Base-by-base conservation (phyloP, 2,113 vertebrate genomes). In the Pangasianodon gigas region DNA sequence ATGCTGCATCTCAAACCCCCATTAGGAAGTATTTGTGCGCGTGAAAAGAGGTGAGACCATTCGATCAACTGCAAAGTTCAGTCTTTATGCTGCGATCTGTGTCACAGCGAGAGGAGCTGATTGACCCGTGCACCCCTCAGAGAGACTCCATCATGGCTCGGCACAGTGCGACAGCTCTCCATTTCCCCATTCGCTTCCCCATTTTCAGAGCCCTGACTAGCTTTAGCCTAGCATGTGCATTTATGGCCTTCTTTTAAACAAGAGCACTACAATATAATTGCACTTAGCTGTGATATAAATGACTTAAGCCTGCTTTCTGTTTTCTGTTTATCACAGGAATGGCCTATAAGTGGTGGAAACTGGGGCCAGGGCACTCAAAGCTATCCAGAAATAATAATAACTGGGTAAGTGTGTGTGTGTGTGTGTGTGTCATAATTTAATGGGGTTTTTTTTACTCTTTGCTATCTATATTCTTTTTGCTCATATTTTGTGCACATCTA, bases 381-480 rank as follows among this genome's bases (percentile, higher is more conserved):
- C 95, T 99, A 99, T 94, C 96, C 98, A 92, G 98, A 99, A 96
- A 99, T 99, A 96, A 99, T 99, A 95, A 98, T 99, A 95, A 99
- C 98, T 88, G 98, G 98, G 98, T 99, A 96, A 97, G 98, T 96
- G 62, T 90, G 54, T 83, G 62, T 51, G 52, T 62, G 48, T 89
- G 87, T 89, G 48, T 56, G 52, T 74, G 69, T 77, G 52, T 82
- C 1, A 37, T 37, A 1, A 37, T 14, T 54, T 54, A 54, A 54
- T 54, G 46, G 88, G 60, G 9, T n/a, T 24, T 10, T 26, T 67
- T 16, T 14, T 2, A 52, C 18, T 56, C 54, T 56, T 16, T 56
- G 54, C 54, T 56, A 56, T 54, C 52, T 54, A 9, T 54, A 10
- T 54, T 54, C 11, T 54, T 54, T 54, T 54, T 54, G 10, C 13